Evolutionary conservation across 1,140 invertebrate species (phyloP).

Genomic region (Tetramorium simillimum): DNA sequence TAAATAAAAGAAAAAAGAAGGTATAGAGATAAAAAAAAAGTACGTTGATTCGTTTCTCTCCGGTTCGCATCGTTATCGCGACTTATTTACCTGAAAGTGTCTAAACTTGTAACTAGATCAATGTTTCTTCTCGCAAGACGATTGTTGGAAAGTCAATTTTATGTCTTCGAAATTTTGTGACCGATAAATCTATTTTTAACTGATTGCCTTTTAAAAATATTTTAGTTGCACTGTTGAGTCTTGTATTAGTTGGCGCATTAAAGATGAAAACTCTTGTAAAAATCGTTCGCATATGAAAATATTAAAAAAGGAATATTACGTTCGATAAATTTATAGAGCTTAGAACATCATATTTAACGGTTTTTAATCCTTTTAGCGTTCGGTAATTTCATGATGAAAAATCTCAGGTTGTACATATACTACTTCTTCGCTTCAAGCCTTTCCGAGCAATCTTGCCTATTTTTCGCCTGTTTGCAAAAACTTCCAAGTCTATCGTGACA

Average conservation of each 20-base stretch:
- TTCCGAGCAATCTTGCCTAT: conserved; percentile 49
- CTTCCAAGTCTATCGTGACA: conserved; percentile 29
- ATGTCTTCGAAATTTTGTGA: background rate
- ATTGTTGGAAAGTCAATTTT: background rate
- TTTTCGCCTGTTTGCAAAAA: conserved; percentile 56
- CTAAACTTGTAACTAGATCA: conserved; percentile 20
- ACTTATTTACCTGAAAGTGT: conserved; percentile 13
- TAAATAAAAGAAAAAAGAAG: conserved; percentile 28
- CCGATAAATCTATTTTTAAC: background rate
- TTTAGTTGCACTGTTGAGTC: background rate
- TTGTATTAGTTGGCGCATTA: background rate
- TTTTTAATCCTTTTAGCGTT: background rate
- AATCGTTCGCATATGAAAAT: background rate
- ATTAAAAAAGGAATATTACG: conserved; percentile 12
- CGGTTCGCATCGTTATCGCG: conserved; percentile 24
- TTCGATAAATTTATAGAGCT: background rate
- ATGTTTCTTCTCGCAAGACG: conserved; percentile 6
- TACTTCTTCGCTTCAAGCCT: conserved; percentile 31
- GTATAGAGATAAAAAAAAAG: background rate
- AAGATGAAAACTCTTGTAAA: background rate
- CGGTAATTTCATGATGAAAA: conserved; percentile 7
- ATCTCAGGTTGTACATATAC: conserved; percentile 51
- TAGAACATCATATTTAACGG: background rate
- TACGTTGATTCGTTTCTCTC: conserved; percentile 24
- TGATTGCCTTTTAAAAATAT: background rate